Evolutionary conservation across 2,888 invertebrate species (phyloP), one percentile per base, ranked within the genome.

Genomic region (Morpho achilles): DNA sequence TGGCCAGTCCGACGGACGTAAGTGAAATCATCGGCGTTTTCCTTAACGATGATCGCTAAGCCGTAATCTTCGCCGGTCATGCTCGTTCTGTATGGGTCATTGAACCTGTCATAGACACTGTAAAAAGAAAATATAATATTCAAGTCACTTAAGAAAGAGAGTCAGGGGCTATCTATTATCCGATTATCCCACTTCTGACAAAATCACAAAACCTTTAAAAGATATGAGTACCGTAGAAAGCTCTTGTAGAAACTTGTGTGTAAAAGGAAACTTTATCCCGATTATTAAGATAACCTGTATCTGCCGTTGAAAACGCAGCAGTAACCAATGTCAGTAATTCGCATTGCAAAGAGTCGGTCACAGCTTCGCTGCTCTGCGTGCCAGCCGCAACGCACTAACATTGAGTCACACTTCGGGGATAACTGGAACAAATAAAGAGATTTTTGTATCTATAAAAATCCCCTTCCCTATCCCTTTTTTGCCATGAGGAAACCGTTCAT

Each of bases 261-360:
- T 32, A 32, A 32, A 32, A 32, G 32, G 32, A 1, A 32, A 32
- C 32, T 32, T 32, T 0, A 32, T 1, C 5, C 32, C 32, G 3
- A 32, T 2, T 32, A 32, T 5, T 3, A 32, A 16, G 16, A 32
- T 32, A 8, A 82, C 84, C 73, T 69, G 59, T 78, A 84, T 73
- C 80, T 72, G 5, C 87, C 84, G 76, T 92, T 92, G 70, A 92
- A 92, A n/a, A 86, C 82, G 67, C 93, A 93, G 73, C 93, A 93
- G 67, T 76, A 91, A 3, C 93, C 93, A 49, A 91, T 81, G 16
- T 84, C 80, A 0, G 93, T 92, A 61, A 83, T 70, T 9, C 91
- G 77, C 9, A 74, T 66, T 0, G 75, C 72, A 66, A 93, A 91
- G 53, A 92, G 69, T 0, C 80, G 66, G 0, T 63, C 67, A 62